Evolutionary conservation across 2,113 vertebrate genomes (phyloP).

Genomic region (Sceloporus tristichus): DNA sequence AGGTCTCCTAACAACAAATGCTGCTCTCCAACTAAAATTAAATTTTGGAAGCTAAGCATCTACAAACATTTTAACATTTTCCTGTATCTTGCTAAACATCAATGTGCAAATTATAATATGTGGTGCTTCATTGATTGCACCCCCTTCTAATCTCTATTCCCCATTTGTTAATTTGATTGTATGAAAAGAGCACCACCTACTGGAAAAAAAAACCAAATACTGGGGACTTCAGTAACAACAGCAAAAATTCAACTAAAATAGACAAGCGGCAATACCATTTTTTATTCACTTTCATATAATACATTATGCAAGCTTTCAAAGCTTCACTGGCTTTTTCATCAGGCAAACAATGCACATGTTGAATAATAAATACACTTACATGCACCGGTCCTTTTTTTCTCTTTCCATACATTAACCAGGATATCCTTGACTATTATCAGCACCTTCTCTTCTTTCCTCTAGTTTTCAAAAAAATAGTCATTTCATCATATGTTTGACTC

Average conservation of each 20-base stretch:
- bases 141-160: neutral
- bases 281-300: too few relatives aligned
- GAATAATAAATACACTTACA: neutral
- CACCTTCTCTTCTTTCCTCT: neutral
- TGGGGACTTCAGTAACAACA: neutral
- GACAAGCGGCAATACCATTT: too few relatives aligned
- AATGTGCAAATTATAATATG: neutral
- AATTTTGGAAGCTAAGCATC: neutral
- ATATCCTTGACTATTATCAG: neutral
- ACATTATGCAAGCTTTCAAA: too few relatives aligned
- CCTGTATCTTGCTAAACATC: neutral
- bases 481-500: neutral
- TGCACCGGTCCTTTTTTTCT: neutral
- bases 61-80: neutral
- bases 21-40: neutral
- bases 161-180: neutral
- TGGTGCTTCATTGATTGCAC: neutral
- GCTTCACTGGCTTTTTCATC: too few relatives aligned
- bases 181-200: constrained; percentile 73
- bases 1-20: neutral
- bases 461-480: neutral
- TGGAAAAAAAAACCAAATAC: neutral
- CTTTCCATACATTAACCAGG: neutral
- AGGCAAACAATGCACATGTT: too few relatives aligned
- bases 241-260: neutral